Percentiles rank a stretch among this genome's conserved stretches.
Evolutionary conservation across 2,113 vertebrate species (phyloP).

Genomic region (Pelmatolapia mariae): DNA sequence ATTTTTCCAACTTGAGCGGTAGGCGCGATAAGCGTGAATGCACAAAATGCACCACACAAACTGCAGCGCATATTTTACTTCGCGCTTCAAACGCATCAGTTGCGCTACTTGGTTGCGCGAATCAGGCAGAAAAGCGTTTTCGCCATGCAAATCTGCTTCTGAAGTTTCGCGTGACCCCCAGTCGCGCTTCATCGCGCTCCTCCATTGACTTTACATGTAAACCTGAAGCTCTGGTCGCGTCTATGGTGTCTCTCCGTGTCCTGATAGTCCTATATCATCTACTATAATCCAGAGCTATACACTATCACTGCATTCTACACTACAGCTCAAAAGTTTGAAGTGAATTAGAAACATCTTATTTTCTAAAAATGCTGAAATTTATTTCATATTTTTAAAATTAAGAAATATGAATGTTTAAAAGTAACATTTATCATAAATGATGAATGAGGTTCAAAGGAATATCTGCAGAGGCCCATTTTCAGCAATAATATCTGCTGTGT

Average conservation of each 20-base stretch:
- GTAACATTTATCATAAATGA: background rate
- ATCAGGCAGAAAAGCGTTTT: background rate
- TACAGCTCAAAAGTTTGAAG: background rate
- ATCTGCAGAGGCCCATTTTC: background rate
- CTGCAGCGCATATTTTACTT: background rate
- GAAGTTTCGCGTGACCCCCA: fast-evolving
- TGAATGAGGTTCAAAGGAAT: background rate
- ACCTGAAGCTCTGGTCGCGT: background rate
- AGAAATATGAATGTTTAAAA: background rate
- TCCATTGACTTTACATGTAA: background rate
- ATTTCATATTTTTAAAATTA: background rate
- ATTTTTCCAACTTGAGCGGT: background rate
- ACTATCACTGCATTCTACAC: background rate
- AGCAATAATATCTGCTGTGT: background rate
- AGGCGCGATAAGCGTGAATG: fast-evolving
- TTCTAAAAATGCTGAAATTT: background rate
- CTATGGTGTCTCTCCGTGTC: background rate
- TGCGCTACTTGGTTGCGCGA: background rate
- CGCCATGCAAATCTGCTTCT: background rate
- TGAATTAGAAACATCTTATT: background rate
- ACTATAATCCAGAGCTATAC: fast-evolving
- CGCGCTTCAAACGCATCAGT: fast-evolving
- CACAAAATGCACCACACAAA: fast-evolving
- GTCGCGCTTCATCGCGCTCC: background rate
- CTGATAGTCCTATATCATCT: background rate